Percentiles rank a stretch among this genome's conserved stretches.
These are phyloP conservation scores for Panonychus citri DNA, from an alignment of 1,140 invertebrate genomes.

Conservation along the genomic window DNA sequence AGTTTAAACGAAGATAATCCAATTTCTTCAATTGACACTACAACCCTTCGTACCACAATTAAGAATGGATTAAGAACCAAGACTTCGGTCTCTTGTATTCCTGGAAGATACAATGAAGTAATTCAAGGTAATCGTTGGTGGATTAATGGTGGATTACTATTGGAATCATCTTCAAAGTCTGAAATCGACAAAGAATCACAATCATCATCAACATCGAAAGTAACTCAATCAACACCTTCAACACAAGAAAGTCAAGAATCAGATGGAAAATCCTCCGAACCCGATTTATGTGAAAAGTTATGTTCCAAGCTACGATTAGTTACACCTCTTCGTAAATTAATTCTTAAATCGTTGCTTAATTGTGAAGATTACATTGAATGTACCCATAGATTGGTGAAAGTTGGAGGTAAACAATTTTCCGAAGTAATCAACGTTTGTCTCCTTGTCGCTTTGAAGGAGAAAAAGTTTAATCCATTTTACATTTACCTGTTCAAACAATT, in stretches of 20 bases:
- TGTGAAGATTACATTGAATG: slow-evolving; percentile 10
- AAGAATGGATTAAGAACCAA: slow-evolving; percentile 6
- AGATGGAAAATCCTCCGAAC: background rate
- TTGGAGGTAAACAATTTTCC: slow-evolving; percentile 5
- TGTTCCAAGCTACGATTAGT: slow-evolving; percentile 5
- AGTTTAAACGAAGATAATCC: background rate
- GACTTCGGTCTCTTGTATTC: background rate
- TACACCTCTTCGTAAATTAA: slow-evolving; percentile 4
- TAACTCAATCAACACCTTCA: background rate
- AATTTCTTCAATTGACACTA: slow-evolving; percentile 1
- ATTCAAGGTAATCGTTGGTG: slow-evolving; percentile 8
- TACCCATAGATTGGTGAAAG: background rate
- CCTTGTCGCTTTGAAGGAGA: slow-evolving; percentile 10
- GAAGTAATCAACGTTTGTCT: slow-evolving; percentile 9
- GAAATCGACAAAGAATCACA: background rate
- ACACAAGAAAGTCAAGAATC: background rate
- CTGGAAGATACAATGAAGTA: slow-evolving; percentile 5
- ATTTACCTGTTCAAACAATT: slow-evolving; percentile 8
- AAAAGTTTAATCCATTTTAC: slow-evolving; percentile 11
- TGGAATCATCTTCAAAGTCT: background rate
- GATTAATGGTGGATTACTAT: background rate
- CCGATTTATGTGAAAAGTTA: slow-evolving; percentile 3
- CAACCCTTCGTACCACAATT: background rate
- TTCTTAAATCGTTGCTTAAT: slow-evolving; percentile 4
- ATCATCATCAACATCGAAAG: background rate